Evolutionary conservation across 2,797 vertebrate genomes (phyloP).

Genomic region (Ctenosaura bakeri): DNA sequence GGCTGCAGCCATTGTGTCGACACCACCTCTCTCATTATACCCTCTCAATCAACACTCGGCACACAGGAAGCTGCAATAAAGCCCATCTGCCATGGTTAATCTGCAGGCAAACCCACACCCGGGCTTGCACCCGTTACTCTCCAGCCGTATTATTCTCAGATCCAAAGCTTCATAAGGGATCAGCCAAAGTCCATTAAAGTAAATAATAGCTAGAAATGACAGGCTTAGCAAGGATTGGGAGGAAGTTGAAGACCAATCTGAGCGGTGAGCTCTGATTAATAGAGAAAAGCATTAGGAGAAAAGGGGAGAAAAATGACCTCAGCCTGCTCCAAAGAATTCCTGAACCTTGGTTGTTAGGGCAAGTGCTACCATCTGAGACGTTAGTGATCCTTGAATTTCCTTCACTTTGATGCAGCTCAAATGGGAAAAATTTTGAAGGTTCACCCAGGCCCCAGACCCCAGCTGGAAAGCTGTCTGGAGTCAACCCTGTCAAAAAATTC

Average conservation of each 20-base stretch:
- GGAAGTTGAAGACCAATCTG: constrained; percentile 99
- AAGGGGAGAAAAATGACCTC: constrained; percentile 94
- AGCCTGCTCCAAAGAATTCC: constrained; percentile 96
- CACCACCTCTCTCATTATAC: constrained; percentile 99
- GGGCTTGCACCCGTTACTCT: constrained; percentile 95
- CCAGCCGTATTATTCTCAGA: constrained; percentile 99
- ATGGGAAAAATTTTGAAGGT: constrained; percentile 87
- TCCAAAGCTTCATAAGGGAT: constrained; percentile 99
- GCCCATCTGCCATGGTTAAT: constrained; percentile 99
- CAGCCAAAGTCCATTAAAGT: constrained; percentile 99
- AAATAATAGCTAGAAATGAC: constrained; percentile 99
- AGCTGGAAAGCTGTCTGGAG: constrained; percentile 88
- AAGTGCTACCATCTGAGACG: constrained; percentile 94
- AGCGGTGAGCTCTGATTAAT: constrained; percentile 99
- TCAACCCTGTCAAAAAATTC: constrained; percentile 87
- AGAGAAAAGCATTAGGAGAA: constrained; percentile 98
- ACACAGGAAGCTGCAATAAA: constrained; percentile 99
- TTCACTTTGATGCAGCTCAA: constrained; percentile 95
- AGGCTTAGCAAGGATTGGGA: constrained; percentile 99
- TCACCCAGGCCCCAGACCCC: constrained; percentile 88
- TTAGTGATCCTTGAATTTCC: constrained; percentile 96
- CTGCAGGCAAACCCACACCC: constrained; percentile 97
- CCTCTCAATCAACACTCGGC: constrained; percentile 99
- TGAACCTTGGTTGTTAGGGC: constrained; percentile 97
- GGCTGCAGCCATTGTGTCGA: constrained; percentile 97